Conservation (phyloP, 1,140 invertebrate genomes). For the Heliconius congener region DNA sequence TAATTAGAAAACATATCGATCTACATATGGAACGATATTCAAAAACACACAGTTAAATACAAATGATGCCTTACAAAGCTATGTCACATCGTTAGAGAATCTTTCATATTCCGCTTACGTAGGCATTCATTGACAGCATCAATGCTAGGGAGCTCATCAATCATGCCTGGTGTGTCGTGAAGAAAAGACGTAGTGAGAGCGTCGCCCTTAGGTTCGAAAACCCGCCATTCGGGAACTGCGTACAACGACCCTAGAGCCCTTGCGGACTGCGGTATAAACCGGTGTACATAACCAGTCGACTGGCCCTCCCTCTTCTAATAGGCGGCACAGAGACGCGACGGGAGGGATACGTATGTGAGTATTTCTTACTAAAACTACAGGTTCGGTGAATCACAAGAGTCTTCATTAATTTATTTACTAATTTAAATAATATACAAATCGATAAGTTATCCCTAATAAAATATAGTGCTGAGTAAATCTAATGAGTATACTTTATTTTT, state of each 20-base stretch:
- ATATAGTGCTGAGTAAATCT: background rate
- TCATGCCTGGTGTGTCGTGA: conserved; percentile 41
- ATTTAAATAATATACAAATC: background rate
- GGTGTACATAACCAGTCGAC: conserved; percentile 49
- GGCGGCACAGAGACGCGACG: conserved; percentile 33
- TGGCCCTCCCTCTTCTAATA: conserved; percentile 45
- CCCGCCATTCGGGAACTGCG: conserved; percentile 54
- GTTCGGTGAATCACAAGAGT: background rate
- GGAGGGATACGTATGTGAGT: conserved; percentile 33
- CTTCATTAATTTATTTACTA: background rate
- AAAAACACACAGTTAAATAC: background rate
- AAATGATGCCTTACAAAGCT: background rate
- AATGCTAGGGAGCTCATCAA: conserved; percentile 27
- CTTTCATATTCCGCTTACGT: conserved; percentile 9
- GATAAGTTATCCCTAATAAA: background rate
- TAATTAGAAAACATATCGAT: background rate
- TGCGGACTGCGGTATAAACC: conserved; percentile 51
- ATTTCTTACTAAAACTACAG: conserved; percentile 21
- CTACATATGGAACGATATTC: background rate
- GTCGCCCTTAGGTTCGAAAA: conserved; percentile 62
- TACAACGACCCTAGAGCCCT: conserved; percentile 68
- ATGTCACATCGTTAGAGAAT: background rate
- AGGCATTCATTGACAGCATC: conserved; percentile 8
- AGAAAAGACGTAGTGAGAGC: conserved; percentile 51
- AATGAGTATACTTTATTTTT: background rate